phyloP scores from a whole-genome alignment of 2,113 vertebrate species.

The Neolamprologus sp. region DNA sequence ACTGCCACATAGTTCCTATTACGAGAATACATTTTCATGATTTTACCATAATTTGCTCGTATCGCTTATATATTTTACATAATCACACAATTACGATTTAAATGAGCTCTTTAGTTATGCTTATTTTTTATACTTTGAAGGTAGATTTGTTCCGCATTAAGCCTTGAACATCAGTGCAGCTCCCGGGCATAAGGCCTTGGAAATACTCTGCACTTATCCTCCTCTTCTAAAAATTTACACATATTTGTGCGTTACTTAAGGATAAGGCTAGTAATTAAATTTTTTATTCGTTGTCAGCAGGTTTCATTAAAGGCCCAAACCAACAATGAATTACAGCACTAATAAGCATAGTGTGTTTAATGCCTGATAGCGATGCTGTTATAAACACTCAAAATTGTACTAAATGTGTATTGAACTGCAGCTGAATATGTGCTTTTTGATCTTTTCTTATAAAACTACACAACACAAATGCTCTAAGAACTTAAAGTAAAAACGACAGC shows the following conservation, averaged over 20 bases:
- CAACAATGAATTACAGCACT: background rate
- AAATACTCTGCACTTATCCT: background rate
- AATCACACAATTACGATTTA: constrained; percentile 2
- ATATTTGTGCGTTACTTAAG: background rate
- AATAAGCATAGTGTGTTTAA: background rate
- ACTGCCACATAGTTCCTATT: background rate
- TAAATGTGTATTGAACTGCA: background rate
- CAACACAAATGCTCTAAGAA: background rate
- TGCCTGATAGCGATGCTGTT: background rate
- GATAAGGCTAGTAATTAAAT: background rate
- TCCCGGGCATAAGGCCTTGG: background rate
- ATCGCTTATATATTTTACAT: constrained; percentile 18
- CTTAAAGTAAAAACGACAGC: background rate
- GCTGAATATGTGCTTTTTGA: background rate
- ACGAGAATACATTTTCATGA: constrained; percentile 10
- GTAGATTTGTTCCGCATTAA: background rate
- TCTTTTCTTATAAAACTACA: background rate
- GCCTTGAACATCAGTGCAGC: background rate
- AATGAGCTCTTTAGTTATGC: constrained; percentile 9
- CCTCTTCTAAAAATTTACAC: background rate
- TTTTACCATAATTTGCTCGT: constrained; percentile 8
- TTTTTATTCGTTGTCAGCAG: background rate
- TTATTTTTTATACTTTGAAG: background rate
- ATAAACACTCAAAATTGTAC: background rate
- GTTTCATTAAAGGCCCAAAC: background rate